Evolutionary conservation across 2,113 vertebrate species (phyloP).

Genomic region (Chaetodon trifascialis): DNA sequence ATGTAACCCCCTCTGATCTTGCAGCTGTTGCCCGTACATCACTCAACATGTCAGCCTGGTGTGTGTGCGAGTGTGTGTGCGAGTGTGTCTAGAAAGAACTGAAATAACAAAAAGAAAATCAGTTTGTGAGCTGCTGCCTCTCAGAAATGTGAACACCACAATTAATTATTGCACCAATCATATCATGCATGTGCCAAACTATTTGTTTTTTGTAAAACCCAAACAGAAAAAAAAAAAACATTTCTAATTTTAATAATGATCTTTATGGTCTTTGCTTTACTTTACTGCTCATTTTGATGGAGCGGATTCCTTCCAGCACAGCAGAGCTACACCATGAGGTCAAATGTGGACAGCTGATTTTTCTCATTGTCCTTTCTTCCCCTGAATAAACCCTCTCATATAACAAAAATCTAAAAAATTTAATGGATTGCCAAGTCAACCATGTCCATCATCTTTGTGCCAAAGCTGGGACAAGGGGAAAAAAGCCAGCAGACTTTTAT

Average conservation of each 20-base stretch:
- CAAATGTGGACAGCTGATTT: background rate
- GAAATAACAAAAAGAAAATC: background rate
- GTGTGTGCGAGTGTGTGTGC: background rate
- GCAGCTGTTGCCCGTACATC: constrained; percentile 57
- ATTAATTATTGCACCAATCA: background rate
- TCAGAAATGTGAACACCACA: background rate
- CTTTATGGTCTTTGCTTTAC: background rate
- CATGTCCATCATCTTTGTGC: background rate
- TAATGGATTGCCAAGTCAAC: background rate
- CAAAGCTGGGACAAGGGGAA: background rate
- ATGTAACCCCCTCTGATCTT: constrained; percentile 40
- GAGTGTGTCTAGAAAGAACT: constrained; percentile 7
- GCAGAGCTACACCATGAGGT: background rate
- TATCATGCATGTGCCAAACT: background rate
- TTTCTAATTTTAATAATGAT: background rate
- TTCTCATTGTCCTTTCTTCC: background rate
- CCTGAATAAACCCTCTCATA: background rate
- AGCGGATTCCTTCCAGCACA: background rate
- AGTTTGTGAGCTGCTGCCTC: background rate
- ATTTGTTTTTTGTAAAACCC: background rate
- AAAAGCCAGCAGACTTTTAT: background rate
- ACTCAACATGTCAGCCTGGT: constrained; percentile 32
- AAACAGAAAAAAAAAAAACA: background rate
- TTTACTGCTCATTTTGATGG: constrained; percentile 3
- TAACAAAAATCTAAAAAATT: background rate